These are phyloP conservation scores for Tachina grossa DNA, from an alignment of 2,888 invertebrate genomes.

Conservation along the genomic window DNA sequence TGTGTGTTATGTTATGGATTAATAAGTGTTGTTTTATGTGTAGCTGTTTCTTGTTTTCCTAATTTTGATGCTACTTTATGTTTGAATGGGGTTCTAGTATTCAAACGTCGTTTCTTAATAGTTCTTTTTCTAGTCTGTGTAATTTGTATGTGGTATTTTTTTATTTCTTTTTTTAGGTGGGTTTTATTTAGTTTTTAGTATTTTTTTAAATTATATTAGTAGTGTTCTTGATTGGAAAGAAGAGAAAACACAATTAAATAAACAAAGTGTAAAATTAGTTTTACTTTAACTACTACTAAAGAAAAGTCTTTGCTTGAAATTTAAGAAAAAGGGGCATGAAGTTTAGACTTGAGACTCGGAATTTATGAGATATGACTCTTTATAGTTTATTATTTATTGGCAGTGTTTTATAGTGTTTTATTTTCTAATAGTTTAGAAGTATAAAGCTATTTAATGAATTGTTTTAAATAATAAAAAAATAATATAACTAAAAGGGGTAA, in stretches of 20 bases:
- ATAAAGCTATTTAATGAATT: no score
- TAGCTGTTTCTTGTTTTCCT: conserved; percentile 17
- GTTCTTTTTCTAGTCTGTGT: conserved; percentile 34
- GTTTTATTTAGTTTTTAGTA: conserved; percentile 59
- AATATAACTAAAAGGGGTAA: no score
- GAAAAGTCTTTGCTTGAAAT: not conserved
- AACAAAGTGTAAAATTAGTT: not conserved
- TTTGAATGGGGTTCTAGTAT: conserved; percentile 6
- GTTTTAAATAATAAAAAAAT: no score
- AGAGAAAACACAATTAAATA: not conserved
- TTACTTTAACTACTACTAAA: not conserved
- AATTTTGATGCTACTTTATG: conserved; percentile 42
- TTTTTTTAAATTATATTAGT: conserved; percentile 9
- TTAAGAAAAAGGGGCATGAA: not conserved
- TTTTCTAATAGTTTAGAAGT: no score
- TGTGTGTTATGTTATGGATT: conserved; percentile 2
- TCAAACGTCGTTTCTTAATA: conserved; percentile 41
- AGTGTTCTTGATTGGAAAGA: conserved; percentile 11
- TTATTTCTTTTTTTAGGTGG: conserved; percentile 60
- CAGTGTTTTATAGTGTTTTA: conserved; percentile 41
- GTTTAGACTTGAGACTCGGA: not conserved
- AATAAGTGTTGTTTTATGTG: conserved; percentile 46
- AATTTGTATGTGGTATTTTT: conserved; percentile 56
- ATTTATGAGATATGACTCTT: conserved; percentile 2
- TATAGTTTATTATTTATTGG: conserved; percentile 35